Evolutionary conservation across 2,113 vertebrate genomes (phyloP).

Genomic region (Indicator indicator): DNA sequence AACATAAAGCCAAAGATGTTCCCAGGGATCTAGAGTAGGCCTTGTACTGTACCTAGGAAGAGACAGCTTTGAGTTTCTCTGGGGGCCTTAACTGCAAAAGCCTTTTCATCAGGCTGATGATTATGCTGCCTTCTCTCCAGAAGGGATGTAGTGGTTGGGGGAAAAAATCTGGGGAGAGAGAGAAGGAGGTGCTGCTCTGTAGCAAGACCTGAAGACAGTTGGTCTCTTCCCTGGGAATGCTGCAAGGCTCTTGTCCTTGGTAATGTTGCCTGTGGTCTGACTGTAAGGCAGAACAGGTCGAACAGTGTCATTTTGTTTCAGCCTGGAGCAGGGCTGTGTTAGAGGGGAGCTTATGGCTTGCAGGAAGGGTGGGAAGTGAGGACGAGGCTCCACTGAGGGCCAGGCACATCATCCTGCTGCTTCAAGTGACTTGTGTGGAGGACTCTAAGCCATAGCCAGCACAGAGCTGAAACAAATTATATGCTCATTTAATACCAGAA

Average conservation of each 20-base stretch:
- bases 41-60: neutral
- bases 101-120: neutral
- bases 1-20: neutral
- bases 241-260: neutral
- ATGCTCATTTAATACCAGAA: neutral
- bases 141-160: neutral
- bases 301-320: neutral
- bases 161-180: neutral
- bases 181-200: neutral
- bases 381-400: neutral
- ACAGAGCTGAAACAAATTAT: neutral
- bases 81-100: neutral
- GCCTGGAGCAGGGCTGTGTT: neutral
- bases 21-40: neutral
- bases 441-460: neutral
- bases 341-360: neutral
- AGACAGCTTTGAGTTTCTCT: neutral
- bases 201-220: neutral
- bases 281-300: accelerated
- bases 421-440: accelerated
- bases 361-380: neutral
- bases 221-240: neutral
- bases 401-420: neutral
- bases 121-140: neutral
- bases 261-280: neutral